A percentile compares a stretch with the other conserved stretches of the same genome.
These are phyloP conservation scores for Stictocephala bisonia DNA, from an alignment of 2,888 invertebrate genomes.

Conservation along the genomic window DNA sequence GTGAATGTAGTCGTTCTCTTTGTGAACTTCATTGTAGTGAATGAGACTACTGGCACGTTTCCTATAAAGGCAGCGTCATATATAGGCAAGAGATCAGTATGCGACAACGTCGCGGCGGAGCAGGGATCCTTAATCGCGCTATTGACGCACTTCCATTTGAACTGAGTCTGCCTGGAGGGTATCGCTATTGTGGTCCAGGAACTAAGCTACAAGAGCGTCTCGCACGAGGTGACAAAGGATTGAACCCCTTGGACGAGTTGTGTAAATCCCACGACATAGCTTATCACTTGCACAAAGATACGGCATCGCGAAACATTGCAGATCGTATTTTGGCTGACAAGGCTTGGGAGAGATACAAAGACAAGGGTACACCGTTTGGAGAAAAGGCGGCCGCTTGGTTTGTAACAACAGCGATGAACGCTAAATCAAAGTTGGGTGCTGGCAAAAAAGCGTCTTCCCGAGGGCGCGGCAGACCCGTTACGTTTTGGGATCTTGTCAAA, in stretches of 20 bases:
- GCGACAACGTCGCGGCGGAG: background rate
- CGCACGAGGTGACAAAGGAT: constrained; percentile 61
- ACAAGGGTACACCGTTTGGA: constrained; percentile 38
- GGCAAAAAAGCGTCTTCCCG: constrained; percentile 50
- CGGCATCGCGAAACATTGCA: constrained; percentile 45
- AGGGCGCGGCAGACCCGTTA: no score
- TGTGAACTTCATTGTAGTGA: background rate
- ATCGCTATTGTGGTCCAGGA: constrained; percentile 57
- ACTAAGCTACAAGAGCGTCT: constrained; percentile 59
- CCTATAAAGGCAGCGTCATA: background rate
- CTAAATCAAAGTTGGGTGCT: constrained; percentile 51
- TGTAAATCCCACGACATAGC: constrained; percentile 62
- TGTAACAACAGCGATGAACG: constrained; percentile 46
- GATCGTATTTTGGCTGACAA: constrained; percentile 50
- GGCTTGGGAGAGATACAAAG: constrained; percentile 50
- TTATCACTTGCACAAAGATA: constrained; percentile 55
- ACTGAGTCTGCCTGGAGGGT: background rate
- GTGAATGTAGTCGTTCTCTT: background rate
- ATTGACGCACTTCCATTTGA: background rate
- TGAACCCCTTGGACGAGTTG: constrained; percentile 60
- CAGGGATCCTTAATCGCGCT: background rate
- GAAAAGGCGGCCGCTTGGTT: constrained; percentile 45
- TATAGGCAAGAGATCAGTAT: background rate
- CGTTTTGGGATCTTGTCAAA: no score
- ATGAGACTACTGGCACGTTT: background rate